phyloP scores from a whole-genome alignment of 2,797 vertebrate species.

The Galago senegalensis region DNA sequence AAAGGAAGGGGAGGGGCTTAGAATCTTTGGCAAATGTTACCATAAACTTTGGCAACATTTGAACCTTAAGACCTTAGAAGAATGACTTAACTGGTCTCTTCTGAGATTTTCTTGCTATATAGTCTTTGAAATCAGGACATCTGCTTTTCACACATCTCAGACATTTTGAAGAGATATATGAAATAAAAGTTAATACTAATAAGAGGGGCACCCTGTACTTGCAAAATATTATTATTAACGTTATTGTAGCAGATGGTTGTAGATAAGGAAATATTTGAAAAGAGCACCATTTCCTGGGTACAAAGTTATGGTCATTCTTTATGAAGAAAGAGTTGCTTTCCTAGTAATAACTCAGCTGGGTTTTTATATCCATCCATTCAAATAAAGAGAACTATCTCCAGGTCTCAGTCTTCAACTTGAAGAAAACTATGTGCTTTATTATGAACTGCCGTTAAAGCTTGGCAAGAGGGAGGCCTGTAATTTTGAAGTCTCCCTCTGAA shows the following conservation, averaged over 20 bases:
- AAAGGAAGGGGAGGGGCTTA: neutral
- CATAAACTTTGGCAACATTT: conserved; percentile 34
- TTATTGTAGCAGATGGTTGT: neutral
- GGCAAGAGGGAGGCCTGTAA: neutral
- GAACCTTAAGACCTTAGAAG: conserved; percentile 5
- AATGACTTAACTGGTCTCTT: neutral
- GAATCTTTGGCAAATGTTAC: conserved; percentile 19
- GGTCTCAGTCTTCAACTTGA: neutral
- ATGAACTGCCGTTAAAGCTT: neutral
- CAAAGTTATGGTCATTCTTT: neutral
- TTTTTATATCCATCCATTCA: neutral
- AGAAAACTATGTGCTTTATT: conserved; percentile 14
- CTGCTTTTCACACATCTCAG: neutral
- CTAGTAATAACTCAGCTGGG: neutral
- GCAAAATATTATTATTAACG: neutral
- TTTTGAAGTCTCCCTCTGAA: neutral
- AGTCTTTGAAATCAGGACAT: conserved; percentile 1
- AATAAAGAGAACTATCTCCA: neutral
- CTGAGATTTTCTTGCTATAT: conserved; percentile 11
- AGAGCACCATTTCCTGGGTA: neutral
- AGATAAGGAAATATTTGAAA: conserved; percentile 19
- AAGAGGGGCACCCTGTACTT: neutral
- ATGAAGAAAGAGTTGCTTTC: neutral
- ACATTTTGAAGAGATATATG: neutral
- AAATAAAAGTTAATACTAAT: conserved; percentile 49